A percentile compares a stretch with the other conserved stretches of the same genome.
Evolutionary conservation across 1,140 invertebrate genomes (phyloP).

Genomic region (Penaeus chinensis): DNA sequence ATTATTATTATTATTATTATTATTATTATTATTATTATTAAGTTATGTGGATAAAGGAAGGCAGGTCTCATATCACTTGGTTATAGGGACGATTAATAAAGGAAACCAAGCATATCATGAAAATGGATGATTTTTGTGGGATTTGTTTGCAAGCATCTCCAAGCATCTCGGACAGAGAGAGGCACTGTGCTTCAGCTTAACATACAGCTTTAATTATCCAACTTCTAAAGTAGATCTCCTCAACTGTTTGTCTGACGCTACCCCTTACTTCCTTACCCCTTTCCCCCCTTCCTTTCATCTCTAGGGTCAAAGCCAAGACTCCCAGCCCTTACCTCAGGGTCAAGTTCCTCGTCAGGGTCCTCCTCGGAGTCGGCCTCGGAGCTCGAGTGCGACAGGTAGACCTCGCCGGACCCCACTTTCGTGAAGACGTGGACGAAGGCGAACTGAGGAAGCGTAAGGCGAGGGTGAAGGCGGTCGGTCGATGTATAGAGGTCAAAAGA

Average conservation of each 20-base stretch:
- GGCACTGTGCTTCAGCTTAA: background rate
- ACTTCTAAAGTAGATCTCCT: background rate
- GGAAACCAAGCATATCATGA: no score
- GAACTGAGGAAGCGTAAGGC: slow-evolving; percentile 72
- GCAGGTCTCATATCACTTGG: no score
- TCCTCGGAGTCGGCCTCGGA: slow-evolving; percentile 73
- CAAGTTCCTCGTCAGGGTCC: background rate
- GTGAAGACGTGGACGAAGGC: slow-evolving; percentile 91
- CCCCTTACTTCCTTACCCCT: no score
- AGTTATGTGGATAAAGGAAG: no score
- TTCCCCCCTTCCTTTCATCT: background rate
- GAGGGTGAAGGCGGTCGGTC: background rate
- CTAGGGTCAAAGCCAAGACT: background rate
- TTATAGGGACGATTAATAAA: no score
- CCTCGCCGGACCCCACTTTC: slow-evolving; percentile 88
- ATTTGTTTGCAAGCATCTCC: no score
- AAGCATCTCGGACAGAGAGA: no score
- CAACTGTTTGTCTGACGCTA: no score
- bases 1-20: no score
- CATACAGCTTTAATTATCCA: background rate
- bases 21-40: no score
- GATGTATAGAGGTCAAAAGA: background rate
- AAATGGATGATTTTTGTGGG: no score
- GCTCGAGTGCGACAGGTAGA: slow-evolving; percentile 79
- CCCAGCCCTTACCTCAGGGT: background rate